A percentile compares a stretch with the other conserved stretches of the same genome.
phyloP scores from a whole-genome alignment of 2,113 vertebrate genomes.

The Peromyscus polionotus region DNA sequence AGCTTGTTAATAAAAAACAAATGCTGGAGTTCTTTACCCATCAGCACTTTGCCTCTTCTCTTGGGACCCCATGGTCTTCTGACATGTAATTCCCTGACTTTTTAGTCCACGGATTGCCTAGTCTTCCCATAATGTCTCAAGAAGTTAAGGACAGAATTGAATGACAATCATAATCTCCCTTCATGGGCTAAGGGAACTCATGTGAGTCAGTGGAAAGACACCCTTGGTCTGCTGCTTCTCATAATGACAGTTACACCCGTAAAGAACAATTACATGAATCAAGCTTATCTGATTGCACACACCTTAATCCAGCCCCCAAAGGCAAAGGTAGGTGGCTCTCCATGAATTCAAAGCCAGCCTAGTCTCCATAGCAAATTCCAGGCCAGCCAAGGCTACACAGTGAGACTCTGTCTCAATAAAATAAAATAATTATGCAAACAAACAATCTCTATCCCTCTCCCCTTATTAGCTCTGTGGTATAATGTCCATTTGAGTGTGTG shows the following conservation, averaged over 20 bases:
- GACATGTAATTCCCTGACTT: neutral
- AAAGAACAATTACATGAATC: neutral
- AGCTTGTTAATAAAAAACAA: constrained; percentile 32
- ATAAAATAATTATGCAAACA: neutral
- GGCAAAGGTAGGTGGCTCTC: neutral
- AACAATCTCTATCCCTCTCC: neutral
- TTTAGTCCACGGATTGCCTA: neutral
- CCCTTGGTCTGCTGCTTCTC: neutral
- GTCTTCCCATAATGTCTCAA: neutral
- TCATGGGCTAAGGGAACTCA: neutral
- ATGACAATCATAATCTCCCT: constrained; percentile 1
- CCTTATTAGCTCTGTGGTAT: neutral
- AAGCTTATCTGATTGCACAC: neutral
- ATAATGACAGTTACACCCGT: neutral
- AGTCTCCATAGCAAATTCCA: neutral
- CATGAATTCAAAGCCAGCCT: neutral
- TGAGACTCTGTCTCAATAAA: neutral
- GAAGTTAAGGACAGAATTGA: neutral
- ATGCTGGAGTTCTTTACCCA: neutral
- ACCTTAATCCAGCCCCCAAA: neutral
- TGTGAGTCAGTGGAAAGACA: neutral
- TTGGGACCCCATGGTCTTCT: neutral
- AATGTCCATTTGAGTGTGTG: neutral
- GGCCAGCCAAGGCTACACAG: neutral
- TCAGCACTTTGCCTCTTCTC: neutral